Evolutionary conservation across 2,113 vertebrate genomes (phyloP), one percentile per base, ranked within the genome.

Genomic region (Carassius auratus): DNA sequence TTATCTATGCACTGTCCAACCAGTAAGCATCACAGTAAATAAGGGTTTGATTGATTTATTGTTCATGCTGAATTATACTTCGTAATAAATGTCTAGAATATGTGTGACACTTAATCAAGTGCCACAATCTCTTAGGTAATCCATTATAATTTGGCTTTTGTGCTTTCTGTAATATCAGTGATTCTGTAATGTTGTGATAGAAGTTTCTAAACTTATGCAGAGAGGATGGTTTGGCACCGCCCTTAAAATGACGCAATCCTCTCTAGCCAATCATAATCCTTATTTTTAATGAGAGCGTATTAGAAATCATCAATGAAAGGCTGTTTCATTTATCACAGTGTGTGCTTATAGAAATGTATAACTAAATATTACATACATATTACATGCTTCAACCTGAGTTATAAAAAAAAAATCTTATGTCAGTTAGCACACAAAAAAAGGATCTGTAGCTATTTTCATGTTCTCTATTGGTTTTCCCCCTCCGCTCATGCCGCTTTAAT

Each of bases 401-500:
- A 21, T 61, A 10, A 78, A 38, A 78, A 52, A 50, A 4, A 50
- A 48, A 50, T 76, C 15, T 36, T 23, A 48, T 21, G 83, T 64
- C 38, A 48, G 42, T 76, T 30, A 64, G 23, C 64, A 48, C 33
- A 33, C 69, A 52, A 23, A 71, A 71, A 85, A 57, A 52, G 3
- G 62, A 33, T 61, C 33, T 61, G 33, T 77, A 13, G 21, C 10
- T 13, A 38, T 62, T 17, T 80, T 50, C 48, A 12, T 81, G 52
- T 66, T 81, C n/a, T 64, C 73, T 66, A 30, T 36, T 50, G 5
- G 21, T 81, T 36, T n/a, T 75, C 76, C 33, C 26, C 15, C 83
- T 69, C 19, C 30, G 36, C 62, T 77, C 83, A 77, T 75, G 57
- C 71, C 64, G 75, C 76, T 88, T 88, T 86, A 88, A 87, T 89